Percentiles rank a stretch among this genome's conserved stretches.
These are phyloP conservation scores for Hyla sarda DNA, from an alignment of 2,113 vertebrate genomes.

Conservation along the genomic window DNA sequence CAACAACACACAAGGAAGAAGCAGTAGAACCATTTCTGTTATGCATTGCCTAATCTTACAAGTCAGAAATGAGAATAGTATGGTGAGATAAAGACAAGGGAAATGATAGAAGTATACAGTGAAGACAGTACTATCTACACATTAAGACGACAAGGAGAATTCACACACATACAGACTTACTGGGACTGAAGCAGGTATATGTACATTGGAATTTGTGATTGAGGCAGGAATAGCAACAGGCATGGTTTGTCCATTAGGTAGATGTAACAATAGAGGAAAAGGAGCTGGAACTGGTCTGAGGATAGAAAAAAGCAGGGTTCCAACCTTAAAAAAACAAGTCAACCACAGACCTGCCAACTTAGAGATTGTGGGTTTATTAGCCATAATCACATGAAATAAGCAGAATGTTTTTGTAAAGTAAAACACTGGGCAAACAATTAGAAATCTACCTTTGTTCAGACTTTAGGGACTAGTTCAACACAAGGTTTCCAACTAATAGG, in stretches of 20 bases:
- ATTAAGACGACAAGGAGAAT: conserved; percentile 55
- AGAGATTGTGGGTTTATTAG: background rate
- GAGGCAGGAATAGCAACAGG: conserved; percentile 96
- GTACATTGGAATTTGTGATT: conserved; percentile 95
- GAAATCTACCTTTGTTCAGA: background rate
- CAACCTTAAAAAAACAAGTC: conserved; percentile 60
- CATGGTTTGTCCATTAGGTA: conserved; percentile 98
- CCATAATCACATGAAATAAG: background rate
- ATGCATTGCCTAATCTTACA: background rate
- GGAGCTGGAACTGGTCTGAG: conserved; percentile 94
- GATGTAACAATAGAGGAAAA: conserved; percentile 97
- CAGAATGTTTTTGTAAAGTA: background rate
- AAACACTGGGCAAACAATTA: background rate
- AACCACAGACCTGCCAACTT: conserved; percentile 53
- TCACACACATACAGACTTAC: conserved; percentile 79
- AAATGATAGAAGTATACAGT: conserved; percentile 9
- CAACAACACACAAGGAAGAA: background rate
- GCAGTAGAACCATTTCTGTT: background rate
- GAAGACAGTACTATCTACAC: conserved; percentile 30
- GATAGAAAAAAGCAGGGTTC: conserved; percentile 72
- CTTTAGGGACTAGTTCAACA: background rate
- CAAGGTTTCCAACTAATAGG: no score
- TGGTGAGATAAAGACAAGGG: conserved; percentile 34
- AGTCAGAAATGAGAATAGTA: background rate
- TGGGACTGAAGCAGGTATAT: conserved; percentile 95